Evolutionary conservation across 2,797 vertebrate species (phyloP), one percentile per base, ranked within the genome.

Genomic region (Phrynocephalus forsythii): DNA sequence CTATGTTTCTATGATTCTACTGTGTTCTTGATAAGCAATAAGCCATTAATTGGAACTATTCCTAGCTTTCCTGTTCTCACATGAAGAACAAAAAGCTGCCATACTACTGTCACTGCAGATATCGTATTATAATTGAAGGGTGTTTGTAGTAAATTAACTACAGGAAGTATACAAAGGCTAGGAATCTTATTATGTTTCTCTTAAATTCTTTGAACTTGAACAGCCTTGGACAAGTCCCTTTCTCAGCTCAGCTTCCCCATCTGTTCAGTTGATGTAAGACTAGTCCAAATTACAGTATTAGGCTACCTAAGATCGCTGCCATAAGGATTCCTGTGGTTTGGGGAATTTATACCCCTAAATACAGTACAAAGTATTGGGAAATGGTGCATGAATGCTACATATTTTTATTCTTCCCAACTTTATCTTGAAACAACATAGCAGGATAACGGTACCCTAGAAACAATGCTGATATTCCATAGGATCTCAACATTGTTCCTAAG

Each of bases 241-340:
- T 33, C 9, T 63, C 44, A 9, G 69, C 60, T 77, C 63, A 0
- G 80, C 5, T 68, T 79, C 89, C 48, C 80, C 44, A 69, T 6
- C 0, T 67, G 2, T 33, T 91, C 83, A 15, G 28, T 1, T 30
- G 1, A 16, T 28, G 83, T 78, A 89, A 75, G 52, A 56, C 52
- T 56, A 56, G 9, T 56, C 52, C 52, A 56, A 56, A 56, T 56
- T 56, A 56, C 33, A 91, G 48, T 82, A 73, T 10, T 84, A 83
- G 3, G 4, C 44, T 69, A 60, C 0, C 2, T 52, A 24, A 67
- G 68, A 89, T 56, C 1, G 82, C 52, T 89, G 52, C 67, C 69
- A 24, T 52, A 88, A 18, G 60, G 60, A 63, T 63, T 63, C 15
- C 18, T 63, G 60, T 63, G 20, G 18, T 63, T 18, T 18, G 20